Conservation (phyloP, 2,797 vertebrate genomes). For the Loriculus beryllinus region DNA sequence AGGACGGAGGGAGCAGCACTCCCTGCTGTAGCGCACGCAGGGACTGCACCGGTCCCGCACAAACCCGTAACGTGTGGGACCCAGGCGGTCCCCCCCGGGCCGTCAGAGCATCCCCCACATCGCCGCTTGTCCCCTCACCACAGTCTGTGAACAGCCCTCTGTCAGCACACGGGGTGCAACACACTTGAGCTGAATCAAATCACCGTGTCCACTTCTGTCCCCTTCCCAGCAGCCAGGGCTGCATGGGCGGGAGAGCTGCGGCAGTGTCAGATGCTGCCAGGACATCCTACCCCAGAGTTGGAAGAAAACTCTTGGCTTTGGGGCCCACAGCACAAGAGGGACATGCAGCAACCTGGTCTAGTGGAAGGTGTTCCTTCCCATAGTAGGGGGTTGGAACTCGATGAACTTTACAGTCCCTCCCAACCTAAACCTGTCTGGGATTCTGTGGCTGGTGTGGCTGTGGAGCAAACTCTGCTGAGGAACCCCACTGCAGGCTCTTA, state of each 20-base stretch:
- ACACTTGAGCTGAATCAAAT: rapidly evolving
- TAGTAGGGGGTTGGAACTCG: neutral
- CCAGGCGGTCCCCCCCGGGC: neutral
- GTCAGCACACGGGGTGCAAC: neutral
- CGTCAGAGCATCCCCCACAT: neutral
- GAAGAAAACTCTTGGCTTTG: neutral
- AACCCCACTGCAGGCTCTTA: neutral
- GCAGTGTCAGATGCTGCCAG: neutral
- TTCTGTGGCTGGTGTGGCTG: neutral
- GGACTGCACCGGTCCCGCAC: neutral
- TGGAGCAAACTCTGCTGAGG: neutral
- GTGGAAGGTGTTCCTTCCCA: neutral
- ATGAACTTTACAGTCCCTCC: neutral
- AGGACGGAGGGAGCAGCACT: neutral
- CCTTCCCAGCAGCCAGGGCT: neutral
- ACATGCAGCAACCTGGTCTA: neutral
- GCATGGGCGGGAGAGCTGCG: neutral
- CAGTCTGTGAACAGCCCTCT: neutral
- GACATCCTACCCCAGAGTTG: neutral
- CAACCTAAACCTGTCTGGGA: neutral
- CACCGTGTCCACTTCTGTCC: neutral
- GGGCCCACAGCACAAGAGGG: neutral
- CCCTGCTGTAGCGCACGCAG: neutral
- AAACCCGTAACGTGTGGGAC: neutral
- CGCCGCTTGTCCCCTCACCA: neutral